Evolutionary conservation across 2,888 invertebrate species (phyloP), one percentile per base, ranked within the genome.

Genomic region (Aproaerema taeniolella): DNA sequence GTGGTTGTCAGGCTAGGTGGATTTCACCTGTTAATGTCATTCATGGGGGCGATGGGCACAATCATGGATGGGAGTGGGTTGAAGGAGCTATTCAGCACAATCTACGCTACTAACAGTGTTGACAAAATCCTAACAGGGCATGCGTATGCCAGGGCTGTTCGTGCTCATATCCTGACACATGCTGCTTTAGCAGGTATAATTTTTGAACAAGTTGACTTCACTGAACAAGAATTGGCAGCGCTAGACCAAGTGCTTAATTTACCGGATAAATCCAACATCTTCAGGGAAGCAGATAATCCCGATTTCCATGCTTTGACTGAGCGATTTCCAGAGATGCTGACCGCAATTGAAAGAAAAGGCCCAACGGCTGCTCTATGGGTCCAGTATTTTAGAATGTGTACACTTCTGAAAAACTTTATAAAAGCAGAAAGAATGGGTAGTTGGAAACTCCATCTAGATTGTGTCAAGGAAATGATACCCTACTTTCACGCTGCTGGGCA

Each of bases 21-120:
- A 15, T 68, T 67, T 48, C 64, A 67, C 42, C 28, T 53, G 16
- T 17, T 64, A 8, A 63, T 67, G 61, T 63, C 57, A 11, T 70
- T 57, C 41, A 36, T 67, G 16, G 58, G 57, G 31, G 37, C 53
- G 5, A 50, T 65, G 33, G 66, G 62, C 9, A 45, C 38, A 24
- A 51, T 65, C 15, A 67, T 68, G 65, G 43, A 39, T 11, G 61
- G 62, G 59, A 63, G 31, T 46, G 48, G 48, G n/a, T 20, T 20
- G 20, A 20, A 20, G 20, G 20, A 20, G 8, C 5, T 20, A 4
- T 20, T 20, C 8, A 8, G 5, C 4, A 14, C 14, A 9, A 14
- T 31, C 6, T 31, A 9, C 12, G 30, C 30, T 2, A 4, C 13
- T 4, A 14, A 13, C 13, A 11, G 7, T 14, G 9, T 31, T 11